A percentile compares a stretch with the other conserved stretches of the same genome.
Conservation (phyloP, 64 coral and sea anemone genomes). For the Exaiptasia diaphana region DNA sequence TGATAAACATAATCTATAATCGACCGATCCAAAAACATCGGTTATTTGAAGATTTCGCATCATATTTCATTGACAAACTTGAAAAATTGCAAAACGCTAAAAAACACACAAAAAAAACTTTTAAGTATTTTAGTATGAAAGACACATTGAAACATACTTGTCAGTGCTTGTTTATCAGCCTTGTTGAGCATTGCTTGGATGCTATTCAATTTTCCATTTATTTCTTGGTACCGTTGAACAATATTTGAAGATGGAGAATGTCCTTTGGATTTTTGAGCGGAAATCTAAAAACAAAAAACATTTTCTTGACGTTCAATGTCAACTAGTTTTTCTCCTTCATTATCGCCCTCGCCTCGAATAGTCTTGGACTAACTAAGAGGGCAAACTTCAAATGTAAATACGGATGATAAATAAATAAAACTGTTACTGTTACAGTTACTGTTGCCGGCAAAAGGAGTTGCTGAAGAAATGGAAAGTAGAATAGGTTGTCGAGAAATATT, state of each 20-base stretch:
- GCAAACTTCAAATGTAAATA: neutral
- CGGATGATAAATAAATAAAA: neutral
- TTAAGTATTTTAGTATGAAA: neutral
- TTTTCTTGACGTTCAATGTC: too few relatives aligned
- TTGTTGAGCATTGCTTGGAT: conserved; percentile 18
- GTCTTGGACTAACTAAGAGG: neutral
- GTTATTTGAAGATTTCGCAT: neutral
- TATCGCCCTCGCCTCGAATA: too few relatives aligned
- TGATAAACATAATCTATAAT: conserved; percentile 43
- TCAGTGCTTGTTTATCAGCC: conserved; percentile 19
- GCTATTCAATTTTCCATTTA: conserved; percentile 32
- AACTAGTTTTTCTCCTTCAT: too few relatives aligned
- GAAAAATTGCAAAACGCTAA: neutral
- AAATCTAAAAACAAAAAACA: neutral
- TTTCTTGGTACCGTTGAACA: conserved; percentile 31
- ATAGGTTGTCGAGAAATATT: too few relatives aligned
- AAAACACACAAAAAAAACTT: neutral
- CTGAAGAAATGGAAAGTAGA: too few relatives aligned
- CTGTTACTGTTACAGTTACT: too few relatives aligned
- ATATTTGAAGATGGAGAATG: conserved; percentile 20
- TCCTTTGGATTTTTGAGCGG: conserved; percentile 35
- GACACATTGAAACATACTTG: conserved; percentile 4
- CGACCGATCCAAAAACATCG: neutral
- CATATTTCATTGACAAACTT: too few relatives aligned
- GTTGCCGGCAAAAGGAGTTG: too few relatives aligned